Base-by-base conservation (phyloP, 2,888 invertebrate species). In the Nemotelus pantherinus region DNA sequence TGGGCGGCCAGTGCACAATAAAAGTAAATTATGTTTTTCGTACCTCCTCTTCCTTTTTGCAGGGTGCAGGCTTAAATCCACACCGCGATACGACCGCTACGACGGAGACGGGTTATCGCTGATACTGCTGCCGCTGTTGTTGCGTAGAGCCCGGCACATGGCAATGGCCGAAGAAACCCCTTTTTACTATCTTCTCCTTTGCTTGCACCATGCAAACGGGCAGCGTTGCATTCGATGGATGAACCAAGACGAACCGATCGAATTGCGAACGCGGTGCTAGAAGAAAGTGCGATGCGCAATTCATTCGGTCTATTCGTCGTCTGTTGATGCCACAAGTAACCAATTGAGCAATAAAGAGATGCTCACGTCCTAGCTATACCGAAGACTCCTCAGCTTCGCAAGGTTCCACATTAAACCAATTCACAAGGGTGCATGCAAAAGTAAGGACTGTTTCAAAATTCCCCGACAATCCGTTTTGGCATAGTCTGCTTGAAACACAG, bases 21-120 rank as follows among this genome's bases (percentile, higher is more conserved):
- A 70, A 70, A 53, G 70, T 70, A 55, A 70, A 70, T 70, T 55
- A 70, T 70, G 70, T 70, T 70, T 53, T 70, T 53, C 70, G 70
- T 53, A 70, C 70, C 70, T 70, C 70, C 65, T 65, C 45, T 55
- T 70, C 25, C 70, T 70, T 70, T 70, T 70, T 39, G 70, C 25
- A 25, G 70, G 55, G 48, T 25, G 10, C 57, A 57, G 25, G 57
- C 10, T 10, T 1, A 57, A 25, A 10, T 57, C 3, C 5, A 25
- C 25, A 10, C 55, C 70, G 53, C 70, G 43, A 43, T 55, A 44
- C 65, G 53, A 7, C 6, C 53, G 63, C 43, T 43, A 39, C 25
- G 43, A 70, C 25, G 25, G 25, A 25, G 25, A 25, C 25, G 25
- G 25, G 25, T 25, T 25, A 25, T 25, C 25, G 25, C 25, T 25